Percentiles rank a stretch among this genome's conserved stretches.
Evolutionary conservation across 1,140 invertebrate species (phyloP).

Genomic region (Trachymyrmex cornetzi): DNA sequence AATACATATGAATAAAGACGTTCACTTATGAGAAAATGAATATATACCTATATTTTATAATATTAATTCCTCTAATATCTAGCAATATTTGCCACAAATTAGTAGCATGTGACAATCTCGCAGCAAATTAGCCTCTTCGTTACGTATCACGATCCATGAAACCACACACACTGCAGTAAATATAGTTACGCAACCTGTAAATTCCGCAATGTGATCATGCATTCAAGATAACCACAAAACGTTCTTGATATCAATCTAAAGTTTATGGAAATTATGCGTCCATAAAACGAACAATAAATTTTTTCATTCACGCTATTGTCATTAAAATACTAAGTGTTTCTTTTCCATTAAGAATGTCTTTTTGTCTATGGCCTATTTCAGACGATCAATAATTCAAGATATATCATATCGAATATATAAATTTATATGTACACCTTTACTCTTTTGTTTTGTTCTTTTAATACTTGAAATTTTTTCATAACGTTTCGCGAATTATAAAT

Average conservation of each 20-base stretch:
- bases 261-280: conserved; percentile 1
- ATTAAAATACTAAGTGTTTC: conserved; percentile 56
- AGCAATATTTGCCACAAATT: conserved; percentile 19
- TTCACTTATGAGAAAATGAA: background rate
- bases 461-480: background rate
- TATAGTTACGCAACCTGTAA: conserved; percentile 7
- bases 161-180: conserved; percentile 24
- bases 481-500: conserved; percentile 10
- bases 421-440: conserved; percentile 28
- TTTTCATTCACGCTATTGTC: conserved; percentile 47
- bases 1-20: background rate
- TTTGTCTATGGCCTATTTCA: background rate
- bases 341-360: background rate
- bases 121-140: conserved; percentile 21
- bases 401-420: conserved; percentile 12
- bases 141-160: conserved; percentile 1
- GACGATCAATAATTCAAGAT: conserved; percentile 13
- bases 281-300: conserved; percentile 28
- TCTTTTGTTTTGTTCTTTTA: background rate
- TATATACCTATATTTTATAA: background rate
- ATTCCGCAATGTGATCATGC: background rate
- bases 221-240: background rate
- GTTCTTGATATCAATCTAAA: background rate
- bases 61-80: conserved; percentile 4
- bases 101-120: background rate